These are phyloP conservation scores for Oxyteleia sp. DNA, from an alignment of 2,888 invertebrate genomes.

Conservation along the genomic window DNA sequence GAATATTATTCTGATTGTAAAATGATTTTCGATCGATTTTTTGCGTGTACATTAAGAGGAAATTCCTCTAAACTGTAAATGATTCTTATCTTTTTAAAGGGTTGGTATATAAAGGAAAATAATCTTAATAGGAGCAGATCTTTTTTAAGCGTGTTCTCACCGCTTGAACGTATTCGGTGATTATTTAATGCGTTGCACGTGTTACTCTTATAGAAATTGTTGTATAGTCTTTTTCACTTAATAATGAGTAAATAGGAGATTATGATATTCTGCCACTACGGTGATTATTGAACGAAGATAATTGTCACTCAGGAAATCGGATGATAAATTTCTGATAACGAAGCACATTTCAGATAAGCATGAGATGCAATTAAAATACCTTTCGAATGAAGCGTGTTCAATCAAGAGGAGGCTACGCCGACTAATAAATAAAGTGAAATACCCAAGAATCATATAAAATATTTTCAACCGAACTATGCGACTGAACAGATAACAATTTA, in stretches of 20 bases:
- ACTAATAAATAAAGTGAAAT: constrained; percentile 68
- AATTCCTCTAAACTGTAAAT: too few relatives aligned
- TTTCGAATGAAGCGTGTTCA: constrained; percentile 80
- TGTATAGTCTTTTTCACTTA: constrained; percentile 32
- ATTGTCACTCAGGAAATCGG: constrained; percentile 84
- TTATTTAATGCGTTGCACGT: too few relatives aligned
- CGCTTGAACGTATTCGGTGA: too few relatives aligned
- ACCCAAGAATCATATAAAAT: constrained; percentile 48
- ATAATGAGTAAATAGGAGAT: constrained; percentile 75
- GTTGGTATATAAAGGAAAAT: too few relatives aligned
- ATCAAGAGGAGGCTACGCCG: constrained; percentile 76
- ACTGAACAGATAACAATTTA: too few relatives aligned
- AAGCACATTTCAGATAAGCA: constrained; percentile 84
- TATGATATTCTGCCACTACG: constrained; percentile 78
- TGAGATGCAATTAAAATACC: constrained; percentile 85
- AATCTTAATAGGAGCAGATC: too few relatives aligned
- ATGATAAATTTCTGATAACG: constrained; percentile 83
- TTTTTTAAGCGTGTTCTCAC: too few relatives aligned
- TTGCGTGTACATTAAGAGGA: too few relatives aligned
- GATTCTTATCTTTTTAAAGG: too few relatives aligned
- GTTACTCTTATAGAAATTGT: constrained; percentile 13
- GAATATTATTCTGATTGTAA: too few relatives aligned
- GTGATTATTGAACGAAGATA: constrained; percentile 79
- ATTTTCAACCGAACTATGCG: too few relatives aligned
- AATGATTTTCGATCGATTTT: too few relatives aligned